Conservation (phyloP, 1,140 invertebrate genomes). For the Trypoxylus dichotomus region DNA sequence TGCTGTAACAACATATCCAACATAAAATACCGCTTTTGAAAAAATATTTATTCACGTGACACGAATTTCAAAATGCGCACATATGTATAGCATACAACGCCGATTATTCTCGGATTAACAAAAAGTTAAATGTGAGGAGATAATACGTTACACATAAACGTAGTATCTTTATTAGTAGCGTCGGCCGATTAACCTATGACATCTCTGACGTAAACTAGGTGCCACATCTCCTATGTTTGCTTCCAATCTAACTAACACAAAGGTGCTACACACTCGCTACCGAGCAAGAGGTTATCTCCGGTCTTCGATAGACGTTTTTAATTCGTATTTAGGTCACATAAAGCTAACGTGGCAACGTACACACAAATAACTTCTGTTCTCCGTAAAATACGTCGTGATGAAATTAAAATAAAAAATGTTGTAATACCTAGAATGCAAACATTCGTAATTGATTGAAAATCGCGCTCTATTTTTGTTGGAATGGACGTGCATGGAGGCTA, state of each 20-base stretch:
- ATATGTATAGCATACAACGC: background rate
- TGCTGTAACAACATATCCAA: background rate
- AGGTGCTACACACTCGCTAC: conserved; percentile 1
- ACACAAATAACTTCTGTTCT: conserved; percentile 18
- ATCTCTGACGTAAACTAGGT: conserved; percentile 16
- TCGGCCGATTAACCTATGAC: conserved; percentile 17
- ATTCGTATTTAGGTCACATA: conserved; percentile 9
- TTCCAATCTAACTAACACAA: conserved; percentile 1
- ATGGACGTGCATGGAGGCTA: too few species aligned
- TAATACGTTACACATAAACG: conserved; percentile 7
- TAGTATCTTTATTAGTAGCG: conserved; percentile 5
- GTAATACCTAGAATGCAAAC: background rate
- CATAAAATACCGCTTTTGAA: background rate
- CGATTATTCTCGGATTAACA: background rate
- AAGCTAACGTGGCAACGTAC: conserved; percentile 8
- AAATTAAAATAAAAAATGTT: conserved; percentile 9
- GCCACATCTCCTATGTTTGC: conserved; percentile 11
- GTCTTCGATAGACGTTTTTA: conserved; percentile 8
- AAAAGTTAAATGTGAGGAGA: background rate
- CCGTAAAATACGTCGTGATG: conserved; percentile 9
- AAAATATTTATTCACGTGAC: background rate
- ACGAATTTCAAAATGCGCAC: background rate
- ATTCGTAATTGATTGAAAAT: background rate
- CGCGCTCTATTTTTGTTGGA: background rate
- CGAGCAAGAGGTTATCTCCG: conserved; percentile 7